These are phyloP conservation scores for Hippocampus guttulatus DNA, from an alignment of 2,113 vertebrate species.

Conservation along the genomic window DNA sequence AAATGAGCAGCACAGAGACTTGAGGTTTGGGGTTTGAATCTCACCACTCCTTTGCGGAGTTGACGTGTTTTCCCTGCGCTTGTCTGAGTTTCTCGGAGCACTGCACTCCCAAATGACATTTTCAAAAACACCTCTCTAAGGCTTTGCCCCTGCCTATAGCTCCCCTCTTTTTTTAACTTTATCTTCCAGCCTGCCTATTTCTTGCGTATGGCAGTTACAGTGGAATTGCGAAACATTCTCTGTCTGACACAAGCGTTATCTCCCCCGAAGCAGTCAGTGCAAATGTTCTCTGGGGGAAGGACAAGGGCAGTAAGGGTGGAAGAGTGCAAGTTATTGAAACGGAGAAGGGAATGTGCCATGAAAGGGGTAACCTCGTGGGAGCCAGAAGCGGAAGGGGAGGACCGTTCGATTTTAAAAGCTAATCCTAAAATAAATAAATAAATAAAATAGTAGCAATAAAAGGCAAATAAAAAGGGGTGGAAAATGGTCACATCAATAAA, in stretches of 20 bases:
- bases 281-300: constrained; percentile 25
- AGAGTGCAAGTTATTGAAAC: constrained; percentile 18
- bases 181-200: constrained; percentile 31
- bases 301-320: constrained; percentile 9
- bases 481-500: constrained; percentile 12
- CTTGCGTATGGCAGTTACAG: constrained; percentile 36
- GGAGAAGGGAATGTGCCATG: constrained; percentile 8
- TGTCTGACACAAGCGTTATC: constrained; percentile 54
- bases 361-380: background rate
- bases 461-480: background rate
- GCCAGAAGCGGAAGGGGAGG: constrained; percentile 1
- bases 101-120: background rate
- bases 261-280: constrained; percentile 40
- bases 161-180: background rate
- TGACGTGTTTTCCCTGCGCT: background rate
- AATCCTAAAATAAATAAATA: background rate
- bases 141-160: background rate
- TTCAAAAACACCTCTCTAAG: background rate
- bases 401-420: background rate
- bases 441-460: background rate
- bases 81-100: background rate
- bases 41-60: background rate
- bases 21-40: background rate
- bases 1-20: background rate
- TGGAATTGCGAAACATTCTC: constrained; percentile 54